Base-by-base conservation (phyloP, 2,888 invertebrate genomes). In the Hypena proboscidalis region DNA sequence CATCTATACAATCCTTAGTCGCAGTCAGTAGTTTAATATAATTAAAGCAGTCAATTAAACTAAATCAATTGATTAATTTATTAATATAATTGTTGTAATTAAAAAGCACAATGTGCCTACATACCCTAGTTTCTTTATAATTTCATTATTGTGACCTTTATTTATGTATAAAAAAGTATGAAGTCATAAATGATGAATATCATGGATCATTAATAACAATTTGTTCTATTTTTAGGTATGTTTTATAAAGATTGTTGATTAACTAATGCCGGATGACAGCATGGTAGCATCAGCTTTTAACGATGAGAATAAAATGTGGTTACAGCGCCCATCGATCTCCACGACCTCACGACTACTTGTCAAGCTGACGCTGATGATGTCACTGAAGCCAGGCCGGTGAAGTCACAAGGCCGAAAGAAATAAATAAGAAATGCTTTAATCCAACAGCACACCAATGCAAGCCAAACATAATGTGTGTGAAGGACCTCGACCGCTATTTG, bases 401-500 rank as follows among this genome's bases (percentile, higher is more conserved):
- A 74, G 71, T 65, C 64, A 37, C 73, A 75, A 74, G 70, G 73
- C 66, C 63, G 66, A 42, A 58, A 63, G 61, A 70, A 70, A 64
- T 66, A 63, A 63, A 58, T 61, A 56, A 61, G 60, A 68, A 62
- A 64, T 62, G 58, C 32, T 58, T 59, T 54, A 48, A 51, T 61
- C 46, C 42, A 53, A 41, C 21, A 27, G 33, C 41, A 53, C 51
- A 58, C 51, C 49, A 52, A 38, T 65, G 64, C 58, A 54, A 60
- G 52, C 63, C 61, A 58, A 59, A 45, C 58, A 64, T 66, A n/a
- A 66, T 73, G 76, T 79, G 71, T 78, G 80, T 75, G 75, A 76
- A 77, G 70, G 80, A 77, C 85, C 84, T 85, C 85, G 84, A 80
- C 83, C 83, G 79, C 80, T 82, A 81, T 83, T 81, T 74, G 67